Percentiles rank a stretch among this genome's conserved stretches.
These are phyloP conservation scores for Hypotaenidia philippensis DNA, from an alignment of 2,797 vertebrate genomes.

Conservation along the genomic window DNA sequence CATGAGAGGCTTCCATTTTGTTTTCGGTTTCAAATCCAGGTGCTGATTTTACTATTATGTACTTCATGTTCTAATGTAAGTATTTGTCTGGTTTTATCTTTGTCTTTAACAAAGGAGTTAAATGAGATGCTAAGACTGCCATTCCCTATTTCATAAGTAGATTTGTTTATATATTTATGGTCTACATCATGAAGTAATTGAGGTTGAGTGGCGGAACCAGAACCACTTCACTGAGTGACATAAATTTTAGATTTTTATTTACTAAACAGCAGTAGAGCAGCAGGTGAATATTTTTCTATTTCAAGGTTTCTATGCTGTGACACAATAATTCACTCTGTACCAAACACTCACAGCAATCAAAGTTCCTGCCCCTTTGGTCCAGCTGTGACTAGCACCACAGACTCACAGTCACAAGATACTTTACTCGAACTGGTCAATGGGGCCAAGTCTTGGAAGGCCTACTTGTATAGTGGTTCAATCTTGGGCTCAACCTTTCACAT, in stretches of 20 bases:
- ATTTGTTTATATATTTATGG: background rate
- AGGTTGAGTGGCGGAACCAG: background rate
- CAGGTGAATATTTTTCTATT: background rate
- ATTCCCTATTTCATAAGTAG: background rate
- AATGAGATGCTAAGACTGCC: background rate
- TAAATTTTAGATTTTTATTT: background rate
- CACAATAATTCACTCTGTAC: background rate
- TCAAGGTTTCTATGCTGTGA: background rate
- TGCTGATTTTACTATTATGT: background rate
- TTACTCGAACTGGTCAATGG: background rate
- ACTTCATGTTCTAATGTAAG: fast-evolving
- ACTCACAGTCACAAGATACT: background rate
- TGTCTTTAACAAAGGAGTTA: background rate
- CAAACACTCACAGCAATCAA: background rate
- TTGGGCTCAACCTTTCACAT: background rate
- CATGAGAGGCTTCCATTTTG: background rate
- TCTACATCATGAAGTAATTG: background rate
- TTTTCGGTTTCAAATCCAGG: background rate
- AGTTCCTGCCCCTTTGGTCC: background rate
- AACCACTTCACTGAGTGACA: background rate
- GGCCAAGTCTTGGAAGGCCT: background rate
- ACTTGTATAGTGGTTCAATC: fast-evolving
- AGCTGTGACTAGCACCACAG: background rate
- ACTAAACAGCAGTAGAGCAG: background rate
- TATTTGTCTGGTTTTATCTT: background rate